Evolutionary conservation across 1,140 invertebrate species (phyloP).

Genomic region (Magallana gigas): DNA sequence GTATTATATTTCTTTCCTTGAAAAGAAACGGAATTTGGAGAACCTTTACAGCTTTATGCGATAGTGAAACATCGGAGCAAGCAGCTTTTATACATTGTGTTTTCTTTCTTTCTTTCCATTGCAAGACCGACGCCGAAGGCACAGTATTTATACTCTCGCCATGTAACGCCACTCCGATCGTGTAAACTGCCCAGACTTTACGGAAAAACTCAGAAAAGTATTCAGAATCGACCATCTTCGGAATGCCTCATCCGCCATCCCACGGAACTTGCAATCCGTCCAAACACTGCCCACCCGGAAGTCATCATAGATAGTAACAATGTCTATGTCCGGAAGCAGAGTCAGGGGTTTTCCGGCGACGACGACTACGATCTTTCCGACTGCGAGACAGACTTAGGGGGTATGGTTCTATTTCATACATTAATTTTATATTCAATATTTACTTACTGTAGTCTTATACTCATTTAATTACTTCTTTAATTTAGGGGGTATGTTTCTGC

Average conservation of each 20-base stretch:
- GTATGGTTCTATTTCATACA: neutral
- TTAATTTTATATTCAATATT: too few species aligned
- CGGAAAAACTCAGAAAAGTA: neutral
- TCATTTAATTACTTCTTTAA: too few species aligned
- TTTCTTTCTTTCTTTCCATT: too few species aligned
- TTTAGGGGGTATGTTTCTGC: too few species aligned
- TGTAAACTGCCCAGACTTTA: neutral
- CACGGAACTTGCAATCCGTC: neutral
- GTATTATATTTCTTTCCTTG: too few species aligned
- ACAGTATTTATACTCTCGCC: neutral
- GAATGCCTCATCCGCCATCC: neutral
- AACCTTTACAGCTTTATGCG: too few species aligned
- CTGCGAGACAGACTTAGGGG: neutral
- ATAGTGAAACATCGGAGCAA: too few species aligned
- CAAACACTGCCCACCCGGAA: neutral
- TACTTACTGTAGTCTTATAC: too few species aligned
- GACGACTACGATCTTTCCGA: neutral
- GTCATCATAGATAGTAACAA: neutral
- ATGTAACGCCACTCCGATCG: neutral
- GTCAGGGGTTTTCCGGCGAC: neutral
- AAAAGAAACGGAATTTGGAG: too few species aligned
- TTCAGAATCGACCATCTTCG: neutral
- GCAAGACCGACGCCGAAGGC: neutral
- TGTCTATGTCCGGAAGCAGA: too few species aligned
- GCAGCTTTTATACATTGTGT: too few species aligned